phyloP scores from a whole-genome alignment of 2,113 vertebrate species.

The Murina feae region DNA sequence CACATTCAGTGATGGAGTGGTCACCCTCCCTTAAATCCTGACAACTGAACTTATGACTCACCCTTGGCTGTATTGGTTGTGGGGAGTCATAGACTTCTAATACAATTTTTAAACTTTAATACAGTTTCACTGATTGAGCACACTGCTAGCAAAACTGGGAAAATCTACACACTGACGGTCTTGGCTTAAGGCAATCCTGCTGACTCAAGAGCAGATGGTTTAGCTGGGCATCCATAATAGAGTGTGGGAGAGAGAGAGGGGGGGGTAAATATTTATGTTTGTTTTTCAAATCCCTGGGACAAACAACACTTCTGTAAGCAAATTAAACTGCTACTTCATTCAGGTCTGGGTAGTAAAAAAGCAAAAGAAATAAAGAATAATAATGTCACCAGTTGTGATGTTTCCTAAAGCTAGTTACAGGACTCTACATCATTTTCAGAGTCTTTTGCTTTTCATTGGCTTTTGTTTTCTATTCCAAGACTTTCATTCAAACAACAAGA shows the following conservation, averaged over 20 bases:
- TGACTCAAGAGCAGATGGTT: not conserved
- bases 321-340: not conserved
- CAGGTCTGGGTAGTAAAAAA: not conserved
- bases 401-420: not conserved
- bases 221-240: not conserved
- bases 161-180: not conserved
- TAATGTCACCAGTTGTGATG: not conserved
- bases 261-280: not conserved
- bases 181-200: not conserved
- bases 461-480: not conserved
- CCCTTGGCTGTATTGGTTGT: not conserved
- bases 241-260: not conserved
- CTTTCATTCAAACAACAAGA: not conserved
- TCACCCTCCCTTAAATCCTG: not conserved
- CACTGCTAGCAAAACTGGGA: not conserved
- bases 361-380: not conserved
- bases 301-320: conserved; percentile 1
- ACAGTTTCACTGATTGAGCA: not conserved
- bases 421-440: not conserved
- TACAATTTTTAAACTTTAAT: not conserved
- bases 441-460: not conserved
- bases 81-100: not conserved
- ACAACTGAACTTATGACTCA: not conserved
- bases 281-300: conserved; percentile 30
- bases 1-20: not conserved